Evolutionary conservation across 2,113 vertebrate species (phyloP).

Genomic region (Grantiella picta): DNA sequence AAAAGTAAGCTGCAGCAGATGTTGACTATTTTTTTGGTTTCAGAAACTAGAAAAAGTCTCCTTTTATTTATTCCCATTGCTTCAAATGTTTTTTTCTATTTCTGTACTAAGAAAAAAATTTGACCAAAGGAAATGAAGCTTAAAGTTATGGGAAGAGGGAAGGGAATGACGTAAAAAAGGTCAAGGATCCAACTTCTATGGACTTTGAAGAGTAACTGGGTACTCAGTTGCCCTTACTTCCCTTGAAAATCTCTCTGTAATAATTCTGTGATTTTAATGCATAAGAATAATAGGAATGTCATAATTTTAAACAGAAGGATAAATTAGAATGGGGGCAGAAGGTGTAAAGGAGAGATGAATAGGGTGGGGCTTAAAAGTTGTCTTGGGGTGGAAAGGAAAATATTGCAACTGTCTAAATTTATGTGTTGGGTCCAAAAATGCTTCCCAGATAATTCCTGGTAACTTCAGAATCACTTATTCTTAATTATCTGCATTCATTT

Average conservation of each 20-base stretch:
- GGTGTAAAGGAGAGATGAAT: neutral
- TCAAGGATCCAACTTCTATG: neutral
- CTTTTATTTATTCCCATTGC: neutral
- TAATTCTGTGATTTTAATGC: neutral
- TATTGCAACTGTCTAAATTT: neutral
- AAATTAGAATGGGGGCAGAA: neutral
- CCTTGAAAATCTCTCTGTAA: neutral
- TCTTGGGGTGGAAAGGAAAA: neutral
- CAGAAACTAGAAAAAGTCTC: neutral
- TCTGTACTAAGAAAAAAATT: neutral
- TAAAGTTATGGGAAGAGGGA: neutral
- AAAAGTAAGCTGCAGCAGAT: conserved; percentile 24
- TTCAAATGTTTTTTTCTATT: neutral
- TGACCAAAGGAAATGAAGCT: neutral
- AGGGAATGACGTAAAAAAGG: neutral
- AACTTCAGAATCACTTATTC: neutral
- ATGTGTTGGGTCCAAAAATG: neutral
- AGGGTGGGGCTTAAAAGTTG: neutral
- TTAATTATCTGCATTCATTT: neutral
- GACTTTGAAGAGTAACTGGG: neutral
- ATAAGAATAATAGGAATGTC: neutral
- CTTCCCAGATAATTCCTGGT: neutral
- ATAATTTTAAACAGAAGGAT: neutral
- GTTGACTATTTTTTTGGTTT: conserved; percentile 6
- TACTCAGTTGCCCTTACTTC: neutral